Percentiles rank a stretch among this genome's conserved stretches.
phyloP scores from a whole-genome alignment of 2,797 vertebrate genomes.

The Podarcis lilfordi region DNA sequence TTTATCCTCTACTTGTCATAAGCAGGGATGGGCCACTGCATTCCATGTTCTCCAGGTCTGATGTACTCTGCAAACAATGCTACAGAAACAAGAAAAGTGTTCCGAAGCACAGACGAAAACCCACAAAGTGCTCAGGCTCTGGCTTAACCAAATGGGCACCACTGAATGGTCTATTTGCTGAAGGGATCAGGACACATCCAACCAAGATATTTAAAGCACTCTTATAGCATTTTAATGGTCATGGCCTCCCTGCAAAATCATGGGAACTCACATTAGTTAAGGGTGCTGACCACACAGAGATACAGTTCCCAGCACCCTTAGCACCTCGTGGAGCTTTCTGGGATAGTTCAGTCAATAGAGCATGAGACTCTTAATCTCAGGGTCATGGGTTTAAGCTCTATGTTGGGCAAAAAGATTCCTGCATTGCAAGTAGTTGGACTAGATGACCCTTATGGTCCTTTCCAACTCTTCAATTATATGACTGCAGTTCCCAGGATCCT shows the following conservation, averaged over 20 bases:
- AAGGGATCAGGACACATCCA: background rate
- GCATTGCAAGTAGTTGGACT: background rate
- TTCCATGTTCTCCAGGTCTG: background rate
- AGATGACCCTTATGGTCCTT: background rate
- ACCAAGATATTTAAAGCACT: too few species aligned
- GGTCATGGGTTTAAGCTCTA: too few species aligned
- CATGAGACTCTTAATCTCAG: too few species aligned
- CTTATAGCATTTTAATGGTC: too few species aligned
- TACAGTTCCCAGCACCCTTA: too few species aligned
- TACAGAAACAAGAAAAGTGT: background rate
- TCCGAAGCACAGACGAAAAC: background rate
- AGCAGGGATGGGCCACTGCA: background rate
- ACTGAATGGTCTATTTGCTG: background rate
- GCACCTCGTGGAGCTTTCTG: too few species aligned
- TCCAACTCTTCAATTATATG: background rate
- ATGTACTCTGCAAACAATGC: background rate
- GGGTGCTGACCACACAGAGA: too few species aligned
- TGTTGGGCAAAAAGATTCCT: background rate
- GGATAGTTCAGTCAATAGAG: too few species aligned
- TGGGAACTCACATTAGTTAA: too few species aligned
- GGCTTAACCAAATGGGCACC: background rate
- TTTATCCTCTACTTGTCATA: accelerated
- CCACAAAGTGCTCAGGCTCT: background rate
- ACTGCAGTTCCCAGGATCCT: background rate
- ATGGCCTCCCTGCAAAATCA: too few species aligned